Conservation (phyloP, 92 coral and sea anemone species). For the Bergia sp. region DNA sequence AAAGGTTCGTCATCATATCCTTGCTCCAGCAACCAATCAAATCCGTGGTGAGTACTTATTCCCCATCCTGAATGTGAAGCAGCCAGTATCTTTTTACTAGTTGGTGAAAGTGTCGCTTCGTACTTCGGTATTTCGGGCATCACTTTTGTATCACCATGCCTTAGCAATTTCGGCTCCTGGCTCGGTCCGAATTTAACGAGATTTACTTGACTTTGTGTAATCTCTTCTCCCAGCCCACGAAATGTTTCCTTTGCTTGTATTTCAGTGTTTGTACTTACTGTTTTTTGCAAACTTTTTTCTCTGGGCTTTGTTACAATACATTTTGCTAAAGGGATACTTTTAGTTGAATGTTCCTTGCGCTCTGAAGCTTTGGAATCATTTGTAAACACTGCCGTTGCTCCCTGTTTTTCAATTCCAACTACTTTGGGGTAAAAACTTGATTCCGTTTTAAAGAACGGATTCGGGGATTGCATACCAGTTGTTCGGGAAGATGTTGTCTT, state of each 20-base stretch:
- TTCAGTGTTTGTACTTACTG: neutral
- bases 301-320: neutral
- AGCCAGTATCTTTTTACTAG: neutral
- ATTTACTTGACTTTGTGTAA: neutral
- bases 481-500: neutral
- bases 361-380: neutral
- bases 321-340: no score
- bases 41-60: neutral
- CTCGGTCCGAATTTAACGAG: neutral
- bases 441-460: neutral
- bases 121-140: slow-evolving; percentile 15
- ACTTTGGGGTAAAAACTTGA: slow-evolving; percentile 8
- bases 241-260: neutral
- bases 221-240: neutral
- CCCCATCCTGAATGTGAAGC: slow-evolving; percentile 16
- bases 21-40: slow-evolving; percentile 1
- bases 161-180: neutral
- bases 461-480: neutral
- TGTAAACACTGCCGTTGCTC: neutral
- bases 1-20: neutral
- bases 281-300: neutral
- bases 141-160: neutral
- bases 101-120: slow-evolving; percentile 18
- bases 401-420: neutral
- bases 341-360: neutral